Base-by-base conservation (phyloP, 2,888 invertebrate species). In the Rhagonycha lutea region DNA sequence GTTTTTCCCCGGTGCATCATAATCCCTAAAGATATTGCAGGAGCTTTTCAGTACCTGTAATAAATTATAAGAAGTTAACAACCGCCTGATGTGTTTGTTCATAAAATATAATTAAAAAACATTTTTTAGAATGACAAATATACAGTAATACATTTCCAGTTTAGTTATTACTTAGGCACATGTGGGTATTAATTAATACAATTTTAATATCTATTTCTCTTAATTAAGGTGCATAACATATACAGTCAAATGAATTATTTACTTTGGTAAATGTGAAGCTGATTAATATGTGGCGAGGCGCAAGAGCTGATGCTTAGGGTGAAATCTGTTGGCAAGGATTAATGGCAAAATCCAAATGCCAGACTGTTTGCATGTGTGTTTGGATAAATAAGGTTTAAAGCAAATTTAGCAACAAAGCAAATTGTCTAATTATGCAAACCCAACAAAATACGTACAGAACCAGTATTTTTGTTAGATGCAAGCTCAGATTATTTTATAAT, bases 241-340 rank as follows among this genome's bases (percentile, higher is more conserved):
- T 29, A 71, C 68, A 73, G 69, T 68, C 65, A 70, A 71, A 76
- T 76, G 76, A 76, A 70, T 76, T 73, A 76, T 76, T 76, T 73
- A 73, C 63, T 63, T 69, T 70, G 73, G 73, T 71, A 71, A 74
- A 61, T 68, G 76, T 76, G 73, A 76, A 76, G 70, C 73, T 76
- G 76, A 76, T 76, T 73, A 73, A 76, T 76, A 73, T 76, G 71
- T 73, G 76, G 76, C 63, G 70, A 70, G 67, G 73, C 73, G 47
- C 76, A 73, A 73, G 71, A 69, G 69, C 72, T 75, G 74, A 74
- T 74, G 74, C 70, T 74, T 74, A 74, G 74, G 74, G 75, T 75
- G 70, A 76, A 73, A 76, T 76, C 76, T 76, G 73, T 76, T 76
- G 68, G 69, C 76, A 76, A 61, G 73, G 73, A 73, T 76, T 73